Base-by-base conservation (phyloP, 2,113 vertebrate species). In the Catharus bicknelli region DNA sequence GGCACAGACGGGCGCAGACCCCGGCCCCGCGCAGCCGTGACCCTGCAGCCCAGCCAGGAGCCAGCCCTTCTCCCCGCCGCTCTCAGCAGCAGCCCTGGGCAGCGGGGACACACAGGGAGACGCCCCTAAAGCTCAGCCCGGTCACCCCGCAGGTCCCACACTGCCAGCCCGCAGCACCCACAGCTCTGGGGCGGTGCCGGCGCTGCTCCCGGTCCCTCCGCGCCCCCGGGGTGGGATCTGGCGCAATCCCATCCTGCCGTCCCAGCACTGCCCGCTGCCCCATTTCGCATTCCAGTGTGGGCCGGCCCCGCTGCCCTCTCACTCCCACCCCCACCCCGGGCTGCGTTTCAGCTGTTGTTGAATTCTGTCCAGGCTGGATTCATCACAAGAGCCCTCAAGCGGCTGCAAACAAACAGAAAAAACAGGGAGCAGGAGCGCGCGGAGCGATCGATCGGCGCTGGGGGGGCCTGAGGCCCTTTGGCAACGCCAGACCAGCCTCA, bases 361-460 rank as follows among this genome's bases (percentile, higher is more conserved):
- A 96, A 95, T 91, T 92, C 78, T 69, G 91, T 95, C 95, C 95
- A 93, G 93, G 90, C 94, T 90, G 95, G 94, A 96, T 94, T 91
- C 95, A 96, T 95, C 95, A 96, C 95, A 96, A 96, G 95, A 92
- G 95, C 95, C 95, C 95, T 93, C 95, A 95, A 95, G 93, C 95
- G 94, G 95, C 95, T 94, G 94, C 93, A 95, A 95, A 96, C 90
- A 96, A 96, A 96, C 90, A 93, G 88, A 66, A 87, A 57, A 87
- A 64, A 72, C 68, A 83, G 74, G 77, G 27, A 90, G 89, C 74
- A 38, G 81, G 94, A 96, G 90, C 25, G 29, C 90, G 64, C 85
- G 30, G 90, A 91, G 79, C 67, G 58, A 96, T 94, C 94, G 90
- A 96, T 94, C 30, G 79, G 90, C 2, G 9, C 90, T 57, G 88